phyloP scores from a whole-genome alignment of 2,888 invertebrate genomes.

The Andrena haemorrhoa region DNA sequence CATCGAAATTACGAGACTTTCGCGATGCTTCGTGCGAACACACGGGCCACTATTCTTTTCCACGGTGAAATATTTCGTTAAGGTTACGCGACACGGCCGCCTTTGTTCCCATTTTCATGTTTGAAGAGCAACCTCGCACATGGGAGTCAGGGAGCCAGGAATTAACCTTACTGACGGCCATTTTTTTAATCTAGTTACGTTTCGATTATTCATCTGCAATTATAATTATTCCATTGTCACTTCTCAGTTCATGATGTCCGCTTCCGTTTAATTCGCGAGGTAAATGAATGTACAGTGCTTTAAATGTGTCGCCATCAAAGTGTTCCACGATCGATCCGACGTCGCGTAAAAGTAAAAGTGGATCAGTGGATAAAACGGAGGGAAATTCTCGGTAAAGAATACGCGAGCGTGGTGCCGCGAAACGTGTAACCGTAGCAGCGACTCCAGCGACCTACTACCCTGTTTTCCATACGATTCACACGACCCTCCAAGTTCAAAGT shows the following conservation, averaged over 20 bases:
- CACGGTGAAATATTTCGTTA: slow-evolving; percentile 15
- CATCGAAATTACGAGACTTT: slow-evolving; percentile 48
- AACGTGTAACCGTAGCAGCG: slow-evolving; percentile 36
- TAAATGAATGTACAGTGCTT: too few relatives aligned
- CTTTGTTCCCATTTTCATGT: background rate
- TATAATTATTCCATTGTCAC: too few relatives aligned
- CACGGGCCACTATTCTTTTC: background rate
- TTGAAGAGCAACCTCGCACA: background rate
- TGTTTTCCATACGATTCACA: slow-evolving; percentile 78
- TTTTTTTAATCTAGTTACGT: background rate
- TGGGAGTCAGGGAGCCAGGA: background rate
- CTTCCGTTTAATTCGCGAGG: too few relatives aligned
- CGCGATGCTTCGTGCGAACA: background rate
- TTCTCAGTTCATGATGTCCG: too few relatives aligned
- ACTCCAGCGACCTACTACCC: slow-evolving; percentile 75
- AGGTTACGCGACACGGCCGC: slow-evolving; percentile 15
- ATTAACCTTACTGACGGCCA: background rate
- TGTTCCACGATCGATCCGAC: background rate
- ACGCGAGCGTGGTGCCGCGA: slow-evolving; percentile 30
- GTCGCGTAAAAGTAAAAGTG: slow-evolving; percentile 55
- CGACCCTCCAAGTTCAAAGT: slow-evolving; percentile 79
- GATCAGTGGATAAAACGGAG: slow-evolving; percentile 28
- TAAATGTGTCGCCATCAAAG: background rate
- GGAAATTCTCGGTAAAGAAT: slow-evolving; percentile 42
- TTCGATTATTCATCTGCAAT: background rate